Evolutionary conservation across 2,113 vertebrate species (phyloP).

Genomic region (Pseudorhombus dupliciocellatus): DNA sequence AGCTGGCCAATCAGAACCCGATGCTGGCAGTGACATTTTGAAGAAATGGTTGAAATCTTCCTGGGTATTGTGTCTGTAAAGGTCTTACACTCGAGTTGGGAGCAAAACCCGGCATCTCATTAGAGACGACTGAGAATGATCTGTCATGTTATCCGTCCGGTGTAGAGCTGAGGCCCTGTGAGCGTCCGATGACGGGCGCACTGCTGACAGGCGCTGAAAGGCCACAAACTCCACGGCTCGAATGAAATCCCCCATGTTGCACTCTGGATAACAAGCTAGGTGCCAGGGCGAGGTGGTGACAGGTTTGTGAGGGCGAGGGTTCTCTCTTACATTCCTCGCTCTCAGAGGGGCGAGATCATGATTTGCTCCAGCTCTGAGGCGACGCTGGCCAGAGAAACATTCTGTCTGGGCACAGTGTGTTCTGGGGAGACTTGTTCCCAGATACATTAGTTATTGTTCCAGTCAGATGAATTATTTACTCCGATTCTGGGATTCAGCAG

Average conservation of each 20-base stretch:
- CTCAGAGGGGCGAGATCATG: neutral
- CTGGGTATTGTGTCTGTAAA: neutral
- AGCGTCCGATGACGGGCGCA: no score
- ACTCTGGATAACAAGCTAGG: slow-evolving; percentile 60
- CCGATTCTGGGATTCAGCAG: neutral
- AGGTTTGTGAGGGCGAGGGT: slow-evolving; percentile 17
- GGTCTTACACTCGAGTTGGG: neutral
- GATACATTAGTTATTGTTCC: no score
- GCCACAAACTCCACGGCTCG: slow-evolving; percentile 30
- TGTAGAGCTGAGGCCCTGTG: slow-evolving; percentile 12
- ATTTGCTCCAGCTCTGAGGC: slow-evolving; percentile 6
- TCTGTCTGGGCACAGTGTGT: neutral
- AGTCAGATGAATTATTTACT: neutral
- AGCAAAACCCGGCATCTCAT: neutral
- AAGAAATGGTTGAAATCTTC: neutral
- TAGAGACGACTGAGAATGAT: slow-evolving; percentile 11
- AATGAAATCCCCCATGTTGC: slow-evolving; percentile 51
- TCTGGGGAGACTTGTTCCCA: neutral
- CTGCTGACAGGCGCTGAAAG: slow-evolving; percentile 58
- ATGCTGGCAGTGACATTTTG: slow-evolving; percentile 29
- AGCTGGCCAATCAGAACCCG: slow-evolving; percentile 28
- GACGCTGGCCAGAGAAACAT: neutral
- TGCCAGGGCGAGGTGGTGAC: slow-evolving; percentile 38
- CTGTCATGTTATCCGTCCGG: slow-evolving; percentile 32
- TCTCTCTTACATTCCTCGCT: no score